A percentile compares a stretch with the other conserved stretches of the same genome.
Conservation (phyloP, 1,140 invertebrate species). For the Cyclina sinensis region DNA sequence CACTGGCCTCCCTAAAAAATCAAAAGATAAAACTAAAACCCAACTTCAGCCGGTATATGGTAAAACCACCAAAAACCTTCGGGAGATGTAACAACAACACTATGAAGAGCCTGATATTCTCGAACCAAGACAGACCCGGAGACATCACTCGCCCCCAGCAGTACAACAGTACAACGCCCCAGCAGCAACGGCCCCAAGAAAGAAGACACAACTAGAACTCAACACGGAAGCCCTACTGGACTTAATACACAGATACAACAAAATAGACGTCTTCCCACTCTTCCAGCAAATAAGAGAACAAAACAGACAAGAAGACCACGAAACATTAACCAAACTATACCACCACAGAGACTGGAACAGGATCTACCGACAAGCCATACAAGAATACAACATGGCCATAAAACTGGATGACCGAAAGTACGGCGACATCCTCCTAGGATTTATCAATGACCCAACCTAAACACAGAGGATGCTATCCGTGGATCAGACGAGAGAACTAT, state of each 20-base stretch:
- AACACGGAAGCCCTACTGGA: neutral
- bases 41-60: neutral
- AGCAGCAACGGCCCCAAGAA: neutral
- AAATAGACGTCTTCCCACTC: neutral
- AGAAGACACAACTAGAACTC: neutral
- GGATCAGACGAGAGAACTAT: neutral
- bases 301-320: too few relatives aligned
- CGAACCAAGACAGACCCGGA: neutral
- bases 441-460: neutral
- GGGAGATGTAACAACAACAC: neutral
- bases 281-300: too few relatives aligned
- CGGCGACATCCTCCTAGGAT: neutral
- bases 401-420: neutral
- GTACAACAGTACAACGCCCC: neutral
- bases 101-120: neutral
- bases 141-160: neutral
- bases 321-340: too few relatives aligned
- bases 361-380: neutral
- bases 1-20: neutral
- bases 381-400: neutral
- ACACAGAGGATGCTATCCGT: neutral
- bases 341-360: too few relatives aligned
- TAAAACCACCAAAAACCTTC: neutral
- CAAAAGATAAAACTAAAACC: slow-evolving; percentile 12
- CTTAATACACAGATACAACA: neutral